Conservation (phyloP, 2,113 vertebrate species). For the Haplochromis vanheusdeni region DNA sequence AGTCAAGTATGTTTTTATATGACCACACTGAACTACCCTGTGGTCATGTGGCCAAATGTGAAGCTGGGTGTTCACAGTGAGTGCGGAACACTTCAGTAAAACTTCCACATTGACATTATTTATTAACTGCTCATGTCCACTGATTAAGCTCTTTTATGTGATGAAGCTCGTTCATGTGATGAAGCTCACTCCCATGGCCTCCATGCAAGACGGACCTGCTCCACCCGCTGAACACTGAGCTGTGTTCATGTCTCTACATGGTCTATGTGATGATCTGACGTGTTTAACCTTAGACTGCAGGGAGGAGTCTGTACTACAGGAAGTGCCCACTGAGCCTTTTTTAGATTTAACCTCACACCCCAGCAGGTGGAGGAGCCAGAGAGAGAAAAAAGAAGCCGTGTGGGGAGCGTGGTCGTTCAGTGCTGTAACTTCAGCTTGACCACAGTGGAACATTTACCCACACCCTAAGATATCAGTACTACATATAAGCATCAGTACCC, state of each 20-base stretch:
- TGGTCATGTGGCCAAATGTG: background rate
- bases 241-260: background rate
- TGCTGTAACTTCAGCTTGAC: background rate
- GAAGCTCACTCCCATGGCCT: background rate
- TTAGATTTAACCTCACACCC: background rate
- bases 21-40: background rate
- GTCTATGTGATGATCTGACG: background rate
- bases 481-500: background rate
- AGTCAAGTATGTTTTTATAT: background rate
- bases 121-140: background rate
- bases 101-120: background rate
- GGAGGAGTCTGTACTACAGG: background rate
- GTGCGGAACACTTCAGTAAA: background rate
- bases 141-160: background rate
- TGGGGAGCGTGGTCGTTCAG: fast-evolving
- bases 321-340: background rate
- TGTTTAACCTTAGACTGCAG: background rate
- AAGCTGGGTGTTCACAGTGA: background rate
- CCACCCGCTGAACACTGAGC: background rate
- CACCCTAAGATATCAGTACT: background rate
- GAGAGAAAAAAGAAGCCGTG: background rate
- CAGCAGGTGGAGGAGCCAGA: background rate
- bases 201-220: fast-evolving
- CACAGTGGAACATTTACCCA: background rate
- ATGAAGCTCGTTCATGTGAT: too few relatives aligned